These are phyloP conservation scores for Indicator maculatus DNA, from an alignment of 2,113 vertebrate genomes.

Conservation along the genomic window DNA sequence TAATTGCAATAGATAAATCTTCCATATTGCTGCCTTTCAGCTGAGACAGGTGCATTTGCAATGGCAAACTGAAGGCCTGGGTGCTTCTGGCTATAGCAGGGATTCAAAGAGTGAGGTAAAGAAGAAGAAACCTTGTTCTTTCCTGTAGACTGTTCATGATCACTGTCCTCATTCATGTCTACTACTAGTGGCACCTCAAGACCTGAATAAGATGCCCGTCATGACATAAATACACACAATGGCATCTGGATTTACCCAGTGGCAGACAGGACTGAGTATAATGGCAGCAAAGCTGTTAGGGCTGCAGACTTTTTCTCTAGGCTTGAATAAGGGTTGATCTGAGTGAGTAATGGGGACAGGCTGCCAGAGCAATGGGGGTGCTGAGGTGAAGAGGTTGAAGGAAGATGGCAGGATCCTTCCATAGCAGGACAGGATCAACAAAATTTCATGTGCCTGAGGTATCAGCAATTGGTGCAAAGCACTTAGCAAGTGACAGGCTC, in stretches of 20 bases:
- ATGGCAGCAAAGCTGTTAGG: not conserved
- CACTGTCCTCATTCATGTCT: not conserved
- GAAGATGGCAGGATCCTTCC: not conserved
- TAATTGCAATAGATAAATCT: constrained; percentile 21
- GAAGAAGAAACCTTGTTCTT: not conserved
- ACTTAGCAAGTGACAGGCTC: not conserved
- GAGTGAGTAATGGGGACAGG: not conserved
- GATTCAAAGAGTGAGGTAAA: not conserved
- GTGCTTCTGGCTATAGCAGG: not conserved
- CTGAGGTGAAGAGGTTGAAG: not conserved
- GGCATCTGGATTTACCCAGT: not conserved
- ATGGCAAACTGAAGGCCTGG: not conserved
- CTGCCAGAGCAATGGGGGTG: not conserved
- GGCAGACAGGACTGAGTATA: not conserved
- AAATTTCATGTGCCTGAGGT: not conserved
- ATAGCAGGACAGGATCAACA: not conserved
- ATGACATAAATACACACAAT: not conserved
- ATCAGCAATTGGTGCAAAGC: not conserved
- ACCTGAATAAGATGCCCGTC: not conserved
- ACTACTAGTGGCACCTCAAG: not conserved
- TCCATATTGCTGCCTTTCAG: not conserved
- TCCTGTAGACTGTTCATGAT: not conserved
- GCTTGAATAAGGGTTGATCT: not conserved
- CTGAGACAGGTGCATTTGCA: not conserved
- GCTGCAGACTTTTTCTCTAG: not conserved